Conservation (phyloP, 2,113 vertebrate species). For the Eubucco bourcierii region DNA sequence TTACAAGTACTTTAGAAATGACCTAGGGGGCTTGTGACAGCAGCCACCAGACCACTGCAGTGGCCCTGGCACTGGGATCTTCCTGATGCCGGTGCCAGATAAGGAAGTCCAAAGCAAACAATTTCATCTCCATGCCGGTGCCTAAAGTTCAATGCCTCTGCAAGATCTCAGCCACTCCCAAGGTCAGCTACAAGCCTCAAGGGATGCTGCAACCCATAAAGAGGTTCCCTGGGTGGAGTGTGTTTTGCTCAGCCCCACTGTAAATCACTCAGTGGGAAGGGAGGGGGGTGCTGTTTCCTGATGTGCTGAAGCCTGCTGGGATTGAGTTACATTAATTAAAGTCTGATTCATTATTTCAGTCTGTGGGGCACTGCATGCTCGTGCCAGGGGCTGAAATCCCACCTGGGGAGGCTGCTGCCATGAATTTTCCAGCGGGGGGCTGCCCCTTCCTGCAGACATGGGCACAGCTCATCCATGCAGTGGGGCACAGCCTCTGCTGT, state of each 20-base stretch:
- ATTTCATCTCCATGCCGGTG: neutral
- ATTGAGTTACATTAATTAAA: neutral
- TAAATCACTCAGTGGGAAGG: neutral
- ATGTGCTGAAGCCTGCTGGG: neutral
- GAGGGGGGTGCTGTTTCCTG: neutral
- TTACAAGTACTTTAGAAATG: neutral
- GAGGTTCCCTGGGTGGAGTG: neutral
- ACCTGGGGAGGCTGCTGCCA: rapidly evolving
- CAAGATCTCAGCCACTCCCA: neutral
- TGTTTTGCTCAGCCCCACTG: neutral
- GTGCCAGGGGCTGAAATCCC: neutral
- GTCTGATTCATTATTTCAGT: neutral
- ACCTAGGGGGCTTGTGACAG: neutral
- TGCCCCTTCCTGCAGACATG: neutral
- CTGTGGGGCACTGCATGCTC: neutral
- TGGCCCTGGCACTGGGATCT: neutral
- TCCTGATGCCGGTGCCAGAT: neutral
- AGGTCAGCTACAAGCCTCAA: rapidly evolving
- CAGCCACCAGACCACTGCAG: neutral
- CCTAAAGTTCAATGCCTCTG: rapidly evolving
- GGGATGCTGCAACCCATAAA: neutral
- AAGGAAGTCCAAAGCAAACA: neutral
- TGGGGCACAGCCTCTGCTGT: neutral
- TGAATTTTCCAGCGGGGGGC: neutral
- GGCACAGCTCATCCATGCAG: neutral